Evolutionary conservation across 1,140 invertebrate species (phyloP), one percentile per base, ranked within the genome.

Genomic region (Drosophila athabasca): DNA sequence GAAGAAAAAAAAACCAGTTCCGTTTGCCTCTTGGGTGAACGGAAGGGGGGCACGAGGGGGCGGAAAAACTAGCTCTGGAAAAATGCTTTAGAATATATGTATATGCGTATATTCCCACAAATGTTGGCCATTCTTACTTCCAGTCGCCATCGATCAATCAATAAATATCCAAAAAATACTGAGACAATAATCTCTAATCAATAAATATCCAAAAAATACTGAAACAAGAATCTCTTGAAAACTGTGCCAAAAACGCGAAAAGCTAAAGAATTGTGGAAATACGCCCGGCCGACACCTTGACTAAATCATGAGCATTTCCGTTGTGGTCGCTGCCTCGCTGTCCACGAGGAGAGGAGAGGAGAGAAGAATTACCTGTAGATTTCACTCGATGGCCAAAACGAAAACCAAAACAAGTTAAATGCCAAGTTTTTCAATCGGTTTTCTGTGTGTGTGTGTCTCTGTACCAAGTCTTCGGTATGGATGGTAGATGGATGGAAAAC

Each of bases 271-370:
- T 39, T 48, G 61, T 62, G 57, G 6, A 58, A 58, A 46, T 24
- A 54, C 72, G 76, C 17, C 0, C 17, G 17, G 0, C 80, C 64
- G 68, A 84, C 68, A 84, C 81, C 82, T 84, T 79, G 62, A 45
- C 78, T 59, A 75, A 75, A 65, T 81, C 74, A 13, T 81, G 74
- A 87, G 44, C 82, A 85, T 87, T 85, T 85, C 81, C 81, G 81
- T 85, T 85, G 85, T 85, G 68, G 43, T 46, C 60, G 41, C 17
- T 19, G 45, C 54, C 35, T 4, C 35, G 71, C 46, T 61, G 31
- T 58, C 72, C 48, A 78, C 31, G 9, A 2, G 31, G 9, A 58
- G 26, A 26, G 17, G 17, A 26, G 3, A 7, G 29, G 29, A 29
- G 29, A 5, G 24, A 5, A 26, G 61, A 46, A 64, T 31, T 45